These are phyloP conservation scores for Batillaria attramentaria DNA, from an alignment of 1,140 invertebrate species.

Conservation along the genomic window DNA sequence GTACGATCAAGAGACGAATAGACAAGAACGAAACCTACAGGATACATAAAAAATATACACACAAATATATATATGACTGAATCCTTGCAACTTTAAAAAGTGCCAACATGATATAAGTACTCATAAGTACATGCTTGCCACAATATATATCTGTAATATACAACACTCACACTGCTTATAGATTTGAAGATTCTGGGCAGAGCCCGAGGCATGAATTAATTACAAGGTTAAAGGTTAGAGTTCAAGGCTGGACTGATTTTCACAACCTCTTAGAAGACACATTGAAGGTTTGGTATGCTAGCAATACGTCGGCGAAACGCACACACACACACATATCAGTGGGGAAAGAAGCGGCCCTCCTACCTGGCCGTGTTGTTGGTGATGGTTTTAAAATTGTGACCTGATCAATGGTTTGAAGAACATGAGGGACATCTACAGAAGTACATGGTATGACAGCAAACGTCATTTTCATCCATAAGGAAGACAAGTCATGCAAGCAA, in stretches of 20 bases:
- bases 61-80: constrained; percentile 2
- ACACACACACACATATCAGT: background rate
- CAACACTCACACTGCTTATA: constrained; percentile 23
- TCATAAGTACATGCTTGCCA: constrained; percentile 31
- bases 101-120: constrained; percentile 15
- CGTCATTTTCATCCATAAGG: no score
- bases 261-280: constrained; percentile 35
- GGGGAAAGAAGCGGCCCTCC: no score
- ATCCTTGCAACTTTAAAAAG: constrained; percentile 16
- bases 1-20: constrained; percentile 1
- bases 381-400: no score
- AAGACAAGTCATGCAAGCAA: constrained; percentile 6
- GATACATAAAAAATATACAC: background rate
- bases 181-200: constrained; percentile 15
- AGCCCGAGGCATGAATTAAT: constrained; percentile 31
- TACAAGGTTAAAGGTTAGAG: constrained; percentile 27
- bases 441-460: no score
- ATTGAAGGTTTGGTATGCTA: constrained; percentile 32
- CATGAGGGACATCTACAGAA: no score
- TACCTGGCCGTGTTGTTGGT: no score
- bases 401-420: no score
- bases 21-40: background rate
- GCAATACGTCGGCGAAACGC: constrained; percentile 24
- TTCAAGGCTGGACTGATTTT: constrained; percentile 35
- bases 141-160: constrained; percentile 26